Evolutionary conservation across 2,797 vertebrate genomes (phyloP).

Genomic region (Aeoliscus strigatus): DNA sequence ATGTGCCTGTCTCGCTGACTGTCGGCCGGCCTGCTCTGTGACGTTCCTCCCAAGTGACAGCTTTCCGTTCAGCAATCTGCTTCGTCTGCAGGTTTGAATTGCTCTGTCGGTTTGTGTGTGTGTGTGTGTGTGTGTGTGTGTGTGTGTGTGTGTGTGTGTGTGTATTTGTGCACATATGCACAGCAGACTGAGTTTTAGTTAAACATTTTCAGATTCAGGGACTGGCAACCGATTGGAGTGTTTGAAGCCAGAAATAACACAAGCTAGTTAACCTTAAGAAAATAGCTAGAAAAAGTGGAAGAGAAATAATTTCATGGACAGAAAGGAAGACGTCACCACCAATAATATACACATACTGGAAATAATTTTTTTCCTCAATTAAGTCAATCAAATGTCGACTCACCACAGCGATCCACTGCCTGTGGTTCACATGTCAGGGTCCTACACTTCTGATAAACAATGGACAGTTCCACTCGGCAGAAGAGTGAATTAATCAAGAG

Average conservation of each 20-base stretch:
- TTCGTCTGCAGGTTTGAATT: conserved; percentile 54
- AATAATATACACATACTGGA: conserved; percentile 26
- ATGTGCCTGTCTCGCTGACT: conserved; percentile 25
- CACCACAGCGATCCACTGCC: conserved; percentile 1
- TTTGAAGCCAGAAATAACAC: conserved; percentile 46
- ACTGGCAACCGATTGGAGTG: conserved; percentile 35
- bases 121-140: conserved; percentile 23
- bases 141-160: conserved; percentile 15
- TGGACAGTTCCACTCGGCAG: conserved; percentile 5
- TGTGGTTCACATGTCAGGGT: conserved; percentile 7
- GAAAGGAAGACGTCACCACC: conserved; percentile 20
- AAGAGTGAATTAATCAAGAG: background rate
- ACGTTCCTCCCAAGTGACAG: conserved; percentile 55
- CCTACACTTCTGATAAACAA: conserved; percentile 12
- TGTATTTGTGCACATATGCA: conserved; percentile 33
- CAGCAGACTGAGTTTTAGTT: conserved; percentile 51
- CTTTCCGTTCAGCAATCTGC: conserved; percentile 53
- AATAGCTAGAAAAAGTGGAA: too few species aligned
- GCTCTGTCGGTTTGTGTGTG: too few species aligned
- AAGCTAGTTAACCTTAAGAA: too few species aligned
- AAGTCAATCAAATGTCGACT: conserved; percentile 25
- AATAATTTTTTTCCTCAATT: conserved; percentile 34
- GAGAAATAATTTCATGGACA: conserved; percentile 11
- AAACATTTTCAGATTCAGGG: conserved; percentile 52
- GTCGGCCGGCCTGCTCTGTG: conserved; percentile 26